These are phyloP conservation scores for Dorcus parallelipipedus DNA, from an alignment of 2,888 invertebrate genomes.

Conservation along the genomic window DNA sequence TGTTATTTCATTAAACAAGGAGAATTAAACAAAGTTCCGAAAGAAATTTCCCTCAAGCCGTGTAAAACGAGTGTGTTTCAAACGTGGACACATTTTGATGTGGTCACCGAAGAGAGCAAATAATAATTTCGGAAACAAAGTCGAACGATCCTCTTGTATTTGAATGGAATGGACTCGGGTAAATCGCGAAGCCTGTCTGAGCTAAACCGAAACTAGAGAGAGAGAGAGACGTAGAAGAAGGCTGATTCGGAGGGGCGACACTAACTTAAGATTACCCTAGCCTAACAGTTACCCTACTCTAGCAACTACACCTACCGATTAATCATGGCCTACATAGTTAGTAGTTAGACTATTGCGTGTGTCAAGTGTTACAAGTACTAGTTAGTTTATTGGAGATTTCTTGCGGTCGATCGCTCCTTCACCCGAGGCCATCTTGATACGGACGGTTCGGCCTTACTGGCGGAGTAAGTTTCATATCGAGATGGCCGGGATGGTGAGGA, in stretches of 20 bases:
- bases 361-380: conserved; percentile 2
- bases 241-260: conserved; percentile 34
- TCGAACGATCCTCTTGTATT: neutral
- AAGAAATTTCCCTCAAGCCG: too few relatives aligned
- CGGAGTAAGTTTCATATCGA: neutral
- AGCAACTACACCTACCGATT: conserved; percentile 42
- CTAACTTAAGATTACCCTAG: conserved; percentile 41
- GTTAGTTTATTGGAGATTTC: conserved; percentile 13
- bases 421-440: conserved; percentile 9
- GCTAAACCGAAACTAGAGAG: conserved; percentile 21
- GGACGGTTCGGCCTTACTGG: neutral
- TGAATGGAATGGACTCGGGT: conserved; percentile 22
- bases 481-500: conserved; percentile 8
- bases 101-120: too few relatives aligned
- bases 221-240: neutral
- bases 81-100: too few relatives aligned
- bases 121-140: too few relatives aligned
- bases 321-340: conserved; percentile 39
- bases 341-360: conserved; percentile 27
- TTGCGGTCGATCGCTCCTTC: neutral
- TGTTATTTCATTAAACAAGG: too few relatives aligned
- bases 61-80: too few relatives aligned
- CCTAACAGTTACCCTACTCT: conserved; percentile 44
- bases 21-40: too few relatives aligned
- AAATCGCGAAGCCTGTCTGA: conserved; percentile 23